A percentile compares a stretch with the other conserved stretches of the same genome.
phyloP scores from a whole-genome alignment of 2,797 vertebrate species.

The Lates japonicus region DNA sequence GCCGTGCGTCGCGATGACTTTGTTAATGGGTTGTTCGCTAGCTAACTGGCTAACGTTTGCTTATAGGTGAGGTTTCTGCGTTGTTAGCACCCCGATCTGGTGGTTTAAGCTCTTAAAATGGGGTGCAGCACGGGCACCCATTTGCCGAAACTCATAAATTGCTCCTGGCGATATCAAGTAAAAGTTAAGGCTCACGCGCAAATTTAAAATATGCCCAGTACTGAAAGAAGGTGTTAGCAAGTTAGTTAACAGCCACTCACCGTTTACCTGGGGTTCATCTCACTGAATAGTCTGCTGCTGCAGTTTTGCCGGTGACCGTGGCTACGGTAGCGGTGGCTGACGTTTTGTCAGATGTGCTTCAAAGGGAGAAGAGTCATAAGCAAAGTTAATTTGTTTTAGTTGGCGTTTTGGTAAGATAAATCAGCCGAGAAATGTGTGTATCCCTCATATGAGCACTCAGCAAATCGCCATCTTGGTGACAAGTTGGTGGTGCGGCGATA shows the following conservation, averaged over 20 bases:
- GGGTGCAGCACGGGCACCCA: rapidly evolving
- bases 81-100: conserved; percentile 30
- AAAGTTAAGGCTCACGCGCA: background rate
- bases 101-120: background rate
- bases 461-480: conserved; percentile 87
- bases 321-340: conserved; percentile 80
- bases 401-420: conserved; percentile 65
- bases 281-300: conserved; percentile 95
- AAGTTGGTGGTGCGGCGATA: conserved; percentile 74
- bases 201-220: conserved; percentile 16
- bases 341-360: conserved; percentile 49
- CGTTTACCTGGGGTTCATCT: conserved; percentile 93
- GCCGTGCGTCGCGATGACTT: conserved; percentile 54
- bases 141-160: rapidly evolving
- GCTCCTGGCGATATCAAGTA: no score
- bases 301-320: no score
- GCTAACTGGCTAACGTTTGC: conserved; percentile 57
- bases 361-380: conserved; percentile 25
- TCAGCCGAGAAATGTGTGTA: conserved; percentile 81
- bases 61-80: conserved; percentile 26
- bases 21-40: conserved; percentile 53
- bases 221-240: conserved; percentile 57
- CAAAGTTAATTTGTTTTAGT: conserved; percentile 59
- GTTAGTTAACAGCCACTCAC: conserved; percentile 84
- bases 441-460: conserved; percentile 87